phyloP scores from a whole-genome alignment of 2,888 invertebrate genomes.

The Drosophila fungiperda region DNA sequence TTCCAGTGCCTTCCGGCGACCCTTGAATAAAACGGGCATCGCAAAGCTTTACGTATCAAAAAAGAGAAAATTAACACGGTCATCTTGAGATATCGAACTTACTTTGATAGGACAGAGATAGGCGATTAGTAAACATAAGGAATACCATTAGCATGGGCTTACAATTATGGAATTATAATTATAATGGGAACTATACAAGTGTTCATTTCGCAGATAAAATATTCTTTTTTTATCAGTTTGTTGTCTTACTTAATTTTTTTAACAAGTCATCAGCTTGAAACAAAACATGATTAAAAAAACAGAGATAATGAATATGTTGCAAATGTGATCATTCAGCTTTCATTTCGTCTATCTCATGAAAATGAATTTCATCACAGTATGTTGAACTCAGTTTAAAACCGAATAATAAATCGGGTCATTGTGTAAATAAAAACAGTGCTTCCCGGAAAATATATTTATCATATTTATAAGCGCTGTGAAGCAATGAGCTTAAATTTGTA shows the following conservation, averaged over 20 bases:
- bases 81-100: neutral
- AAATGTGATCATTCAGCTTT: too few species aligned
- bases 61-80: neutral
- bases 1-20: slow-evolving; percentile 89
- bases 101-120: neutral
- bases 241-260: neutral
- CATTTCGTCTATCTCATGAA: too few species aligned
- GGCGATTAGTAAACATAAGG: neutral
- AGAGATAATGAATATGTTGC: neutral
- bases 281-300: neutral
- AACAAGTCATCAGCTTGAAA: neutral
- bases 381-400: too few species aligned
- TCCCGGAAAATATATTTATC: too few species aligned
- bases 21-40: slow-evolving; percentile 90
- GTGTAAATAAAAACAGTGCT: too few species aligned
- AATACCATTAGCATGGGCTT: slow-evolving; percentile 1
- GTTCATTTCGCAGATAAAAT: too few species aligned
- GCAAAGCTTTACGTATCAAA: slow-evolving; percentile 88
- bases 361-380: too few species aligned
- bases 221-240: neutral
- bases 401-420: too few species aligned
- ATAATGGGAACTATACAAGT: neutral
- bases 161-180: too few species aligned
- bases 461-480: too few species aligned
- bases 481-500: too few species aligned